phyloP scores from a whole-genome alignment of 1,140 invertebrate genomes.

The Drusus annulatus region DNA sequence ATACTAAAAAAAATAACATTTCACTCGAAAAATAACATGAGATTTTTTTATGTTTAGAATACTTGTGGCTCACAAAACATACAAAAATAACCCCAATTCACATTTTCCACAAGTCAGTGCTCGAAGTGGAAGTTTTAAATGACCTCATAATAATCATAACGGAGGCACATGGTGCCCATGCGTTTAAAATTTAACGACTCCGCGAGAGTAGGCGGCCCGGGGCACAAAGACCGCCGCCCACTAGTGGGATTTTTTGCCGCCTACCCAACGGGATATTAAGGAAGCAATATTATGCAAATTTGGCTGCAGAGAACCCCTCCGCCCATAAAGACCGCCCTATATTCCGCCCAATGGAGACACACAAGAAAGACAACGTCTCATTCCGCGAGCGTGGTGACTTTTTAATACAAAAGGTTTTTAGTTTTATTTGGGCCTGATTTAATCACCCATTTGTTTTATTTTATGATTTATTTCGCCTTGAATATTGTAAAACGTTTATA shows the following conservation, averaged over 20 bases:
- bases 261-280: slow-evolving; percentile 64
- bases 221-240: slow-evolving; percentile 31
- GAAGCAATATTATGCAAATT: slow-evolving; percentile 71
- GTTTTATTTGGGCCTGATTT: too few species aligned
- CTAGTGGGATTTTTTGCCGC: slow-evolving; percentile 61
- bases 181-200: slow-evolving; percentile 21
- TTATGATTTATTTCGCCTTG: too few species aligned
- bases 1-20: too few species aligned
- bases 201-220: slow-evolving; percentile 7
- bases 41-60: too few species aligned
- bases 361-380: slow-evolving; percentile 23
- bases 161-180: slow-evolving; percentile 4
- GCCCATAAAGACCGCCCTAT: slow-evolving; percentile 50
- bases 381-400: not conserved
- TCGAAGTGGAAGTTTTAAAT: not conserved
- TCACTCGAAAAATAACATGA: too few species aligned
- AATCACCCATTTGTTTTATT: too few species aligned
- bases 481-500: too few species aligned
- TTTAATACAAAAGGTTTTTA: not conserved
- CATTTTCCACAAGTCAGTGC: slow-evolving; percentile 4
- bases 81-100: too few species aligned
- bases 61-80: too few species aligned
- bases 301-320: slow-evolving; percentile 57
- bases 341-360: slow-evolving; percentile 34
- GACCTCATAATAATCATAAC: not conserved